A percentile compares a stretch with the other conserved stretches of the same genome.
These are phyloP conservation scores for Mystacides longicornis DNA, from an alignment of 2,888 invertebrate genomes.

Conservation along the genomic window DNA sequence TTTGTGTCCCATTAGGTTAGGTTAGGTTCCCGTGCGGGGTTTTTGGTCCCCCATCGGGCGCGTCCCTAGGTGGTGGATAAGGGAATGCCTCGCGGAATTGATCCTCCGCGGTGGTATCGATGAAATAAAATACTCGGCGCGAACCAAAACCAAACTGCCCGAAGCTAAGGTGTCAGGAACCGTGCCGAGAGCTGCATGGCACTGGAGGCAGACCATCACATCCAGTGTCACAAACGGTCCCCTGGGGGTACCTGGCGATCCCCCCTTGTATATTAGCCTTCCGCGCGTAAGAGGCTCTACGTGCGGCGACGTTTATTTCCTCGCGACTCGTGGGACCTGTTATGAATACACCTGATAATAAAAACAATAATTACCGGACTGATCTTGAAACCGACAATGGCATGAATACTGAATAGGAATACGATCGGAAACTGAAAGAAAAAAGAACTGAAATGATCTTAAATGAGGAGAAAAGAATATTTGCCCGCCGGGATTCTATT, in stretches of 20 bases:
- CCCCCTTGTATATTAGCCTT: constrained; percentile 4
- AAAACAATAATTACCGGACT: not conserved
- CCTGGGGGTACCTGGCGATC: constrained; percentile 2
- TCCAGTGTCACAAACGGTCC: constrained; percentile 1
- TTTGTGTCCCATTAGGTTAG: too few relatives aligned
- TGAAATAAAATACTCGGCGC: too few relatives aligned
- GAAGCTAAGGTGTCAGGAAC: not conserved
- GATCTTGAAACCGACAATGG: not conserved
- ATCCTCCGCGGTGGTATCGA: not conserved
- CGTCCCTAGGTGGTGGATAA: too few relatives aligned
- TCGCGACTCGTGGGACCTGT: constrained; percentile 1
- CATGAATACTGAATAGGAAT: not conserved
- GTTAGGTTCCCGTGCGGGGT: too few relatives aligned
- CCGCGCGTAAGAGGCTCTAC: not conserved
- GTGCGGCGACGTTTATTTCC: constrained; percentile 2
- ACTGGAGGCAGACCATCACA: not conserved
- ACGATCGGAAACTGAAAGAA: not conserved
- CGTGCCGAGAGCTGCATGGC: constrained; percentile 1
- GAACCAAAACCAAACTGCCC: not conserved
- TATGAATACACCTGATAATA: not conserved
- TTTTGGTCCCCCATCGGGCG: too few relatives aligned
- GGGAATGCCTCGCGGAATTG: not conserved
- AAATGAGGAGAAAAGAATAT: not conserved
- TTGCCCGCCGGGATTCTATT: not conserved
- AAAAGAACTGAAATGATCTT: not conserved